Evolutionary conservation across 2,888 invertebrate species (phyloP).

Genomic region (Linnaemya vulpina): DNA sequence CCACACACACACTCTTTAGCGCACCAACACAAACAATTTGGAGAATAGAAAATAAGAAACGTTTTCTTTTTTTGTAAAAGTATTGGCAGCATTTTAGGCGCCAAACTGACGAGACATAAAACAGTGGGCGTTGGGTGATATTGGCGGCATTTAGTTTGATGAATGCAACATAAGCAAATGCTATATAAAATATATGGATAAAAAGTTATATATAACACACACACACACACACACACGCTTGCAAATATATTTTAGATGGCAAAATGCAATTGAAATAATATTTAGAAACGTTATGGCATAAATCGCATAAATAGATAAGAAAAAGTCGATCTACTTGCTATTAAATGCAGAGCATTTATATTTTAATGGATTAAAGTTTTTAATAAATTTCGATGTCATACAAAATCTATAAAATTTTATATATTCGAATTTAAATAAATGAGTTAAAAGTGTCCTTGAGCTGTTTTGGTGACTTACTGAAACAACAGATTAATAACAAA

Average conservation of each 20-base stretch:
- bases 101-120: conserved; percentile 73
- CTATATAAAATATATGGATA: conserved; percentile 44
- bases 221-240: not conserved
- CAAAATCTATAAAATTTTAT: too few relatives aligned
- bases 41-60: conserved; percentile 34
- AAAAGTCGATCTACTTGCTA: not conserved
- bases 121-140: conserved; percentile 71
- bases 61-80: conserved; percentile 68
- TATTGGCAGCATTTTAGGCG: conserved; percentile 74
- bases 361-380: too few relatives aligned
- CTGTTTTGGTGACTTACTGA: too few relatives aligned
- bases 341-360: not conserved
- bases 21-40: not conserved
- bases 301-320: not conserved
- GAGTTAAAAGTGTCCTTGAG: too few relatives aligned
- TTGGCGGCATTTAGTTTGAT: conserved; percentile 70
- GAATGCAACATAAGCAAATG: conserved; percentile 72
- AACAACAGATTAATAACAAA: too few relatives aligned
- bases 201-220: not conserved
- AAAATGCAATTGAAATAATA: conserved; percentile 18
- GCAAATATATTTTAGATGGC: not conserved
- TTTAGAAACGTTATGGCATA: not conserved
- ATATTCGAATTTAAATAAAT: too few relatives aligned
- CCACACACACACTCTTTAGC: conserved; percentile 2
- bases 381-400: too few relatives aligned